These are phyloP conservation scores for Nannospalax galili DNA, from an alignment of 2,113 vertebrate species.

Conservation along the genomic window DNA sequence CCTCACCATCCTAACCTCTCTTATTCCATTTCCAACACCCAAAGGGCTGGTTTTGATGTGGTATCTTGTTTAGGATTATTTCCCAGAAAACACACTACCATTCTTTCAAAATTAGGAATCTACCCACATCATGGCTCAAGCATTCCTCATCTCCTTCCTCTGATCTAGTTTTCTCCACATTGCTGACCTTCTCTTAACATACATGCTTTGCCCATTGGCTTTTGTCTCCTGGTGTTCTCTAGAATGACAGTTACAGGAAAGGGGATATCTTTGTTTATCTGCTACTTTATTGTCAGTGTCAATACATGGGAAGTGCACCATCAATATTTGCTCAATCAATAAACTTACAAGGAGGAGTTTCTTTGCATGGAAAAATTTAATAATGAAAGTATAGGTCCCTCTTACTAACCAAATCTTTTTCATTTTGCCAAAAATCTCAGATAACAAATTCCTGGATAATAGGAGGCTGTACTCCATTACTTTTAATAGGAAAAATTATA, in stretches of 20 bases:
- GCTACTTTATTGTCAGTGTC: neutral
- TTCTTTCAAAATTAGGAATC: neutral
- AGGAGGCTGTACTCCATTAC: neutral
- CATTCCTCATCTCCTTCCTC: neutral
- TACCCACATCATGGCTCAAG: neutral
- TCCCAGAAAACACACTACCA: neutral
- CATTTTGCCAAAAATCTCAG: neutral
- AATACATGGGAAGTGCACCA: neutral
- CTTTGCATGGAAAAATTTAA: neutral
- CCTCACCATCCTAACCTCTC: too few relatives aligned
- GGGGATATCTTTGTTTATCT: neutral
- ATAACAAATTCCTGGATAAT: neutral
- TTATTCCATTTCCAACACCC: neutral
- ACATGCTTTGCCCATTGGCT: neutral
- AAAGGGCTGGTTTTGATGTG: neutral
- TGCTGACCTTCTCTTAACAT: neutral
- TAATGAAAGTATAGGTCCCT: neutral
- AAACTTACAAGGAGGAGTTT: neutral
- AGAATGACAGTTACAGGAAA: neutral
- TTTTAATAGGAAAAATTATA: conserved; percentile 41
- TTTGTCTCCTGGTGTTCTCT: neutral
- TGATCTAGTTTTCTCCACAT: neutral
- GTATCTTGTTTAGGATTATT: neutral
- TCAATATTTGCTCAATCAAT: neutral
- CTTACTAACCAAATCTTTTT: neutral